Base-by-base conservation (phyloP, 2,113 vertebrate genomes). In the Muntiacus muntjak region DNA sequence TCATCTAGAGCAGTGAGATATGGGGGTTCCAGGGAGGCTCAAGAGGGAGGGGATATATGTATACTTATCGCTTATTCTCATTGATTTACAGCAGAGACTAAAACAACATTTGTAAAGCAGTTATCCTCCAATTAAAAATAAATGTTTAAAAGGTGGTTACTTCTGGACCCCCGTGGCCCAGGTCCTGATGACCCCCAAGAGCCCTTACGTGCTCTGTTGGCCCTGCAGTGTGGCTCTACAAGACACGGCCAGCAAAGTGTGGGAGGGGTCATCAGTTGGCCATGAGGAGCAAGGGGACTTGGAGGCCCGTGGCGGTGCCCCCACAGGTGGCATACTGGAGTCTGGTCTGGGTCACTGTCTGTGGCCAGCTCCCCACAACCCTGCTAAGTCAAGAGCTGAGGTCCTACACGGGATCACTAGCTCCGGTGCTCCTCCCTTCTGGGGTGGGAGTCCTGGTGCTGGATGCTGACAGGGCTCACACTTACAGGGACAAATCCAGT, bases 391-490 rank as follows among this genome's bases (percentile, higher is more conserved):
- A 40, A 1, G 7, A 83, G 81, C 23, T 83, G 52, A 40, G n/a
- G 26, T 23, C 52, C 21, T 83, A 36, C 52, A 16, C 0, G 0
- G 23, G n/a, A 40, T n/a, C n/a, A 23, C 21, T 40, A 15, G 33
- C 21, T 83, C 21, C 2, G 7, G 19, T 83, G 81, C 12, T n/a
- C 7, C 6, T 55, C n/a, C 21, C 21, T 7, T 55, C 21, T 40
- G 33, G 52, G 0, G 1, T 40, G 52, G 13, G 52, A 83, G 23
- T 83, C 33, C 52, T 55, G 21, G 13, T 55, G 81, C n/a, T 83
- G 81, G 33, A 7, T 5, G 52, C n/a, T 26, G 21, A 83, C 40
- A 36, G 78, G 0, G 1, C 13, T 40, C 21, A 55, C 33, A 83
- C n/a, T 83, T 55, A 25, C 23, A 55, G 21, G 33, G 52, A 55